These are phyloP conservation scores for Nomada goodeniana DNA, from an alignment of 2,888 invertebrate genomes.

Conservation along the genomic window DNA sequence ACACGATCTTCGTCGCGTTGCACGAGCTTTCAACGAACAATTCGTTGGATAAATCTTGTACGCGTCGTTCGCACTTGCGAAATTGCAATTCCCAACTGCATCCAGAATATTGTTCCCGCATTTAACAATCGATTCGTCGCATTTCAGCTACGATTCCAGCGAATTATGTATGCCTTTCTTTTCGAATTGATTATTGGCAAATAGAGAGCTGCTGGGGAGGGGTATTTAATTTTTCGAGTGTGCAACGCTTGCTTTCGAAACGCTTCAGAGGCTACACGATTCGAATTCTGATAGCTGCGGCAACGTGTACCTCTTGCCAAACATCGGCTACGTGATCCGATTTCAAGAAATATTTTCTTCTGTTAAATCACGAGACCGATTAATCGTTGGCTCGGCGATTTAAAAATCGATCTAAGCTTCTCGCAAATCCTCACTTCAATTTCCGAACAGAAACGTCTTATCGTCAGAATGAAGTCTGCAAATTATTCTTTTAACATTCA, in stretches of 20 bases:
- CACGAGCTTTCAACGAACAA: not conserved
- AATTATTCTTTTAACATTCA: too few relatives aligned
- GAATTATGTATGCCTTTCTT: too few relatives aligned
- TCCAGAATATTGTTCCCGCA: not conserved
- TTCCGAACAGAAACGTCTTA: too few relatives aligned
- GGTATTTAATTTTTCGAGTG: not conserved
- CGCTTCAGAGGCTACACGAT: slow-evolving; percentile 54
- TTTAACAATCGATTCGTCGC: not conserved
- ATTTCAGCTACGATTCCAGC: not conserved
- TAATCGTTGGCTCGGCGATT: too few relatives aligned
- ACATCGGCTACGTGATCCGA: not conserved
- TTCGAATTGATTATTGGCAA: too few relatives aligned
- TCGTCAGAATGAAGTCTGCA: too few relatives aligned
- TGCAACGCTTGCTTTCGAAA: slow-evolving; percentile 71
- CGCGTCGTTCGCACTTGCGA: not conserved
- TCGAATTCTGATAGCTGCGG: not conserved
- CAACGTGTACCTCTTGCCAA: not conserved
- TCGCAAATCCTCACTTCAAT: too few relatives aligned
- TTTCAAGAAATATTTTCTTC: not conserved
- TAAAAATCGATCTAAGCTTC: too few relatives aligned
- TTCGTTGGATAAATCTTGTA: slow-evolving; percentile 30
- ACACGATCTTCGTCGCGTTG: slow-evolving; percentile 15
- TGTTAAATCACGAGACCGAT: too few relatives aligned
- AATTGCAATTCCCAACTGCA: slow-evolving; percentile 2
- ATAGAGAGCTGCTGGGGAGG: not conserved